Evolutionary conservation across 2,113 vertebrate species (phyloP).

Genomic region (Murina feae): DNA sequence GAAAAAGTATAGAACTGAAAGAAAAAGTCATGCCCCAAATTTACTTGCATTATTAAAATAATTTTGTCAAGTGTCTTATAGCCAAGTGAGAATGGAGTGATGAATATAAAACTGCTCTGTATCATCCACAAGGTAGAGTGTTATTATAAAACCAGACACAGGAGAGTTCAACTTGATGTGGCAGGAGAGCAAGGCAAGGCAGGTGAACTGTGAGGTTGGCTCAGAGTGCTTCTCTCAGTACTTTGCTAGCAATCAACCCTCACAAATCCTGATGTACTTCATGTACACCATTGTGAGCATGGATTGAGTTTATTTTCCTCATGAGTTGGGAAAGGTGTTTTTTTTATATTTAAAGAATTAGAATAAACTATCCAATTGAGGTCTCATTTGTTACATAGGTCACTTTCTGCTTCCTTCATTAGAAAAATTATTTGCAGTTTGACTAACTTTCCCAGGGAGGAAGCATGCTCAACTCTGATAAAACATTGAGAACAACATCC

Average conservation of each 20-base stretch:
- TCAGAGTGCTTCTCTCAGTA: background rate
- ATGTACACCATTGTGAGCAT: background rate
- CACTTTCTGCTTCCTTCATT: background rate
- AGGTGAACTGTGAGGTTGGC: background rate
- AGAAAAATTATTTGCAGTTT: background rate
- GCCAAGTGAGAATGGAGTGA: background rate
- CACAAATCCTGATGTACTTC: background rate
- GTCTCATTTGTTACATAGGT: background rate
- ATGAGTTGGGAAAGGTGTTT: background rate
- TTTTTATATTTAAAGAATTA: background rate
- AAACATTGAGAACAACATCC: background rate
- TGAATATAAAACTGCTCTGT: background rate
- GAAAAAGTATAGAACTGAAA: constrained; percentile 22
- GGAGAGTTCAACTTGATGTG: background rate
- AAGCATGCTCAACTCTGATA: background rate
- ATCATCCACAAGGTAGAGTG: background rate
- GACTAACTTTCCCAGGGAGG: background rate
- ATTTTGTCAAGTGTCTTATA: constrained; percentile 9
- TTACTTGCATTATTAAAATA: constrained; percentile 40
- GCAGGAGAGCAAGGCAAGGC: background rate
- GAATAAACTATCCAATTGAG: background rate
- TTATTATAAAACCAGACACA: background rate
- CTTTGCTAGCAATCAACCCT: background rate
- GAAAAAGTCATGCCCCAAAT: constrained; percentile 12
- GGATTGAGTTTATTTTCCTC: background rate